These are phyloP conservation scores for Phalanger gymnotis DNA, from an alignment of 2,797 vertebrate species.

Conservation along the genomic window DNA sequence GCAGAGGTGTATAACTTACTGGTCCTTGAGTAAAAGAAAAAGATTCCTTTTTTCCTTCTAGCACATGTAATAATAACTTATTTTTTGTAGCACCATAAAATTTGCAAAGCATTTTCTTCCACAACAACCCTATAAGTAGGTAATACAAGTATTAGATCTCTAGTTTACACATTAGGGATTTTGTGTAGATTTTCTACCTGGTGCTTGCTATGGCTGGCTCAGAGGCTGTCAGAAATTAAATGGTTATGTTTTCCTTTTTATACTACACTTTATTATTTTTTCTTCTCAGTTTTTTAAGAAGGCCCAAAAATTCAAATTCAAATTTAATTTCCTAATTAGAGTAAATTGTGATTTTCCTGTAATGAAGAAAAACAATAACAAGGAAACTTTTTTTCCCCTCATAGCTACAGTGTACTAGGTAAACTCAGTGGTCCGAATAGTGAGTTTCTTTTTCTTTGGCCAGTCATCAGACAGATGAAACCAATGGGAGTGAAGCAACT, in stretches of 20 bases:
- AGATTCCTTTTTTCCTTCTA: background rate
- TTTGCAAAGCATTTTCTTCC: background rate
- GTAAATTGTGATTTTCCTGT: conserved; percentile 37
- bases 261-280: conserved; percentile 66
- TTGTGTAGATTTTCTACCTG: conserved; percentile 17
- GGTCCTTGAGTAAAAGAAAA: conserved; percentile 54
- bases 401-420: background rate
- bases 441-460: conserved; percentile 20
- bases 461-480: conserved; percentile 30
- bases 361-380: conserved; percentile 1
- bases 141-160: background rate
- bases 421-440: conserved; percentile 11
- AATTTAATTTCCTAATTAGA: conserved; percentile 67
- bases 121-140: background rate
- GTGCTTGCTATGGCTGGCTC: conserved; percentile 33
- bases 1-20: conserved; percentile 41
- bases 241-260: conserved; percentile 57
- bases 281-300: conserved; percentile 18
- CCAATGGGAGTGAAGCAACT: conserved; percentile 49
- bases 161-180: background rate
- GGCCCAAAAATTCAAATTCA: conserved; percentile 50
- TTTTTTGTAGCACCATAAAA: background rate
- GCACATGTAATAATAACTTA: background rate
- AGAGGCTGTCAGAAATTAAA: conserved; percentile 57
- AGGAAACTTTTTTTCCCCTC: conserved; percentile 17